A percentile compares a stretch with the other conserved stretches of the same genome.
Evolutionary conservation across 2,888 invertebrate genomes (phyloP).

Genomic region (Agrypnus murinus): DNA sequence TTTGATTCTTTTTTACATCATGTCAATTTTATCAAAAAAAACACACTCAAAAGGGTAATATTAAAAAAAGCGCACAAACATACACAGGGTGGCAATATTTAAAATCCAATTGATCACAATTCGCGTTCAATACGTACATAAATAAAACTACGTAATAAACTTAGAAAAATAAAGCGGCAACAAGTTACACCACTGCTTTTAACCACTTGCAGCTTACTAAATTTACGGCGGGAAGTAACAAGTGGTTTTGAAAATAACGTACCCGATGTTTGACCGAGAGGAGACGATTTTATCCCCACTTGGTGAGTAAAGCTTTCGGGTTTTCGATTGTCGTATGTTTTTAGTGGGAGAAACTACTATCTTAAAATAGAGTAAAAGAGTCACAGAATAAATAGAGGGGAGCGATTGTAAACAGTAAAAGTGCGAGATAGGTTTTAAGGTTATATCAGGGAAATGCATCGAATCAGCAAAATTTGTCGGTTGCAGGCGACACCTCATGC

Average conservation of each 20-base stretch:
- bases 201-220: conserved; percentile 43
- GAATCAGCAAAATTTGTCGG: no score
- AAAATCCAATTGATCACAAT: no score
- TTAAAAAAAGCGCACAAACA: no score
- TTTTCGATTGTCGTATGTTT: neutral
- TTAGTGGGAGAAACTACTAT: neutral
- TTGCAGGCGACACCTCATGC: no score
- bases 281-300: conserved; percentile 45
- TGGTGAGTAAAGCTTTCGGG: neutral
- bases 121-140: no score
- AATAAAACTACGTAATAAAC: neutral
- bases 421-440: no score
- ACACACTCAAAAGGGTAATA: no score
- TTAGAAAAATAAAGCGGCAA: neutral
- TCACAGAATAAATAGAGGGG: neutral
- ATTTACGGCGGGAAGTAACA: conserved; percentile 47
- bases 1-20: no score
- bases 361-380: neutral
- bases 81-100: no score
- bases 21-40: no score
- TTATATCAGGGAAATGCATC: no score
- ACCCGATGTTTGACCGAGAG: conserved; percentile 45
- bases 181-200: conserved; percentile 25
- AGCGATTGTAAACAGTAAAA: neutral
- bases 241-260: conserved; percentile 50